A percentile compares a stretch with the other conserved stretches of the same genome.
Conservation (phyloP, 2,888 invertebrate genomes). For the Arenicola marina region DNA sequence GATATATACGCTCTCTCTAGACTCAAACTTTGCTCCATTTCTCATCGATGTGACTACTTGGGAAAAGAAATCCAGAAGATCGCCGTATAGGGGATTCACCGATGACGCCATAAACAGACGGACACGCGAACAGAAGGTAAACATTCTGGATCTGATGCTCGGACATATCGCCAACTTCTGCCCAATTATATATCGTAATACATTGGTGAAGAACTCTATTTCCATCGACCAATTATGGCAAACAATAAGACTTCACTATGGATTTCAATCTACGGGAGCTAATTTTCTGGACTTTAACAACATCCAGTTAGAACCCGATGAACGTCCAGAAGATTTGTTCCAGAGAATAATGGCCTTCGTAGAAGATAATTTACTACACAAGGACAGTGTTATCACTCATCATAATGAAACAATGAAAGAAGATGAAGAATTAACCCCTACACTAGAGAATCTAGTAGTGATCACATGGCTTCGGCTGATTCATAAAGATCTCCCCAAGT, state of each 20-base stretch:
- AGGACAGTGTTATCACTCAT: slow-evolving; percentile 4
- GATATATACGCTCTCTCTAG: not conserved
- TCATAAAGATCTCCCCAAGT: not conserved
- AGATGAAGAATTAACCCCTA: slow-evolving; percentile 13
- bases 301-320: slow-evolving; percentile 7
- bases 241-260: slow-evolving; percentile 11
- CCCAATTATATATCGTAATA: not conserved
- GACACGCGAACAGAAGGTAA: not conserved
- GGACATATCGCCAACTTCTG: not conserved
- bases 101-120: too few relatives aligned
- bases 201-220: slow-evolving; percentile 16
- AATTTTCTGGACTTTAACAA: slow-evolving; percentile 9
- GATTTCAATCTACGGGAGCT: slow-evolving; percentile 11
- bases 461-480: slow-evolving; percentile 5
- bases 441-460: slow-evolving; percentile 8
- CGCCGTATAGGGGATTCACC: not conserved
- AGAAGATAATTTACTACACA: slow-evolving; percentile 5
- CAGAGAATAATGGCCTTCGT: slow-evolving; percentile 7
- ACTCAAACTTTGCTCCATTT: not conserved
- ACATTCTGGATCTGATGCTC: not conserved
- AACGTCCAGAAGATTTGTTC: slow-evolving; percentile 12
- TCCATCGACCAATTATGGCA: slow-evolving; percentile 11
- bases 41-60: not conserved
- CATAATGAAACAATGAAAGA: not conserved
- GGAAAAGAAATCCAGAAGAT: not conserved